Conservation (phyloP, 2,113 vertebrate species). For the Echinops telfairi region DNA sequence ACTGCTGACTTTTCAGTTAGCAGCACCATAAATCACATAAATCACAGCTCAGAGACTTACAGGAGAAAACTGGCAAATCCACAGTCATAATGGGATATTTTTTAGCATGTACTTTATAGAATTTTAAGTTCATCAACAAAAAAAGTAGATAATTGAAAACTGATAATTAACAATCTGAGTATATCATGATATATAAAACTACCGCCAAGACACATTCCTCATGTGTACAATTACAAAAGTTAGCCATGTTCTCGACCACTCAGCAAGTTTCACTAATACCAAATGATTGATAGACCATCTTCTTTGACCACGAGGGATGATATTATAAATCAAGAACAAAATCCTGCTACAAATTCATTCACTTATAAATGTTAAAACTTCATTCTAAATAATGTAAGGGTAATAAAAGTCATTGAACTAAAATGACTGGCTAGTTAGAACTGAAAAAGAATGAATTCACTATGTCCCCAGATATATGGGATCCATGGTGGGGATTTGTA, state of each 20-base stretch:
- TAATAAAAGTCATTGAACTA: not conserved
- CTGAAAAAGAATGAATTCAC: not conserved
- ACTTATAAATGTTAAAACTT: not conserved
- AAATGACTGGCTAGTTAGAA: constrained; percentile 14
- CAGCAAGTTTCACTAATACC: not conserved
- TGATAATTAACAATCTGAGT: constrained; percentile 6
- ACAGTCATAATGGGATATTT: not conserved
- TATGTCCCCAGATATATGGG: not conserved
- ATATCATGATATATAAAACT: not conserved
- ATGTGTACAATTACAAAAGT: not conserved
- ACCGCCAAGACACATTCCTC: not conserved
- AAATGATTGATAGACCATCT: not conserved
- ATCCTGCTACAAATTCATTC: not conserved
- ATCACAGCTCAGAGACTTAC: not conserved
- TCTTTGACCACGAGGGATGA: not conserved
- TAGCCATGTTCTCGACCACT: not conserved
- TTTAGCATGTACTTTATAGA: constrained; percentile 29
- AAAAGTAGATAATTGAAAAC: not conserved
- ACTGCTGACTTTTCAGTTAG: too few relatives aligned
- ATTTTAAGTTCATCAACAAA: not conserved
- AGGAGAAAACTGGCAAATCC: not conserved
- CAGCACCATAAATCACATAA: not conserved
- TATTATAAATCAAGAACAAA: not conserved
- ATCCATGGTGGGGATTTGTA: not conserved
- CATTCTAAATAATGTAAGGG: not conserved